phyloP scores from a whole-genome alignment of 2,888 invertebrate genomes.

The Agrotis ipsilon region DNA sequence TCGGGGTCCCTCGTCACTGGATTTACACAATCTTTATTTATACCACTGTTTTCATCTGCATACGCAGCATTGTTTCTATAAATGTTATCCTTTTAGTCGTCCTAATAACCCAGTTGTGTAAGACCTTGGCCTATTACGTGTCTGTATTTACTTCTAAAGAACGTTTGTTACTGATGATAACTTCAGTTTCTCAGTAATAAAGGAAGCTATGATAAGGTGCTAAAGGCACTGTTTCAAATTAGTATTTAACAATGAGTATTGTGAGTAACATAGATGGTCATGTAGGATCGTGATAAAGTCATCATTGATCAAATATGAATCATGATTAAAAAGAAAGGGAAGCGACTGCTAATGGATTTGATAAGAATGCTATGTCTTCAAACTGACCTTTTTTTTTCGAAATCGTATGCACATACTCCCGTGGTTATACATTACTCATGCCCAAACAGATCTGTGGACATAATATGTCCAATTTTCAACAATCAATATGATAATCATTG shows the following conservation, averaged over 20 bases:
- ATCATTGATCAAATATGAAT: slow-evolving; percentile 5
- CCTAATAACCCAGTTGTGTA: slow-evolving; percentile 39
- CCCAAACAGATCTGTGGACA: no score
- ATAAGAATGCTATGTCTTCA: no score
- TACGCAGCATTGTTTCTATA: slow-evolving; percentile 23
- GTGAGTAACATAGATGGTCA: neutral
- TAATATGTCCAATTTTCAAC: no score
- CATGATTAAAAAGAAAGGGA: no score
- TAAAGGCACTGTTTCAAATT: slow-evolving; percentile 13
- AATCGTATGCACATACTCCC: no score
- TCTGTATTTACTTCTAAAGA: slow-evolving; percentile 12
- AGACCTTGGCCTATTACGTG: slow-evolving; percentile 34
- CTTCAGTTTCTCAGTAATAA: neutral
- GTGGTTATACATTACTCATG: no score
- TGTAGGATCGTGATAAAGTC: slow-evolving; percentile 1
- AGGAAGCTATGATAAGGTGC: neutral
- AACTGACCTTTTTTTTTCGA: no score
- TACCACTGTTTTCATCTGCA: slow-evolving; percentile 30
- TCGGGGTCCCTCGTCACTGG: slow-evolving; percentile 42
- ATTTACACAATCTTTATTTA: slow-evolving; percentile 58
- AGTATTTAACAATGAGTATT: slow-evolving; percentile 15
- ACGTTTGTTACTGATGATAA: neutral
- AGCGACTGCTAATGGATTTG: no score
- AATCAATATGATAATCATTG: no score
- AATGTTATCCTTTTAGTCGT: slow-evolving; percentile 27